Conservation (phyloP, 2,797 vertebrate genomes). For the Psittacula echo region DNA sequence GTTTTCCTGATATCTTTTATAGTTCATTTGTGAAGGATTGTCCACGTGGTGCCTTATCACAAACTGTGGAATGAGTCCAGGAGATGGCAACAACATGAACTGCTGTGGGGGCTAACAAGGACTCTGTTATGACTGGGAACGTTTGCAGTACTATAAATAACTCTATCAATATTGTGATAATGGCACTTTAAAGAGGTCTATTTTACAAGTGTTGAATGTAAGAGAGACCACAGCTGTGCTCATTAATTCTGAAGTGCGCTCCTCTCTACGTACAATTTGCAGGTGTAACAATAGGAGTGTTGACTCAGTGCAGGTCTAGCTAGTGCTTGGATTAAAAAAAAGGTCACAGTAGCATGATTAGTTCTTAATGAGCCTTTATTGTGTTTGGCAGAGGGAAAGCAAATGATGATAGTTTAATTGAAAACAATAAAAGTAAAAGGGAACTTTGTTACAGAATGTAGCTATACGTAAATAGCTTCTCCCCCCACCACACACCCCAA, state of each 20-base stretch:
- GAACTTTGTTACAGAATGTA: slow-evolving; percentile 76
- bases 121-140: slow-evolving; percentile 83
- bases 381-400: slow-evolving; percentile 79
- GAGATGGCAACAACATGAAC: slow-evolving; percentile 72
- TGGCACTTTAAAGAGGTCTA: slow-evolving; percentile 85
- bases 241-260: slow-evolving; percentile 82
- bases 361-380: slow-evolving; percentile 77
- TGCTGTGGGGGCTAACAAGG: slow-evolving; percentile 77
- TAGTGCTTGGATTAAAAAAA: slow-evolving; percentile 76
- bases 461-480: slow-evolving; percentile 73
- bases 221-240: slow-evolving; percentile 82
- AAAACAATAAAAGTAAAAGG: slow-evolving; percentile 77
- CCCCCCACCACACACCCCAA: slow-evolving; percentile 55
- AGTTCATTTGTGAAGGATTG: slow-evolving; percentile 70
- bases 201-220: slow-evolving; percentile 80
- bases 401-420: slow-evolving; percentile 81
- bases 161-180: slow-evolving; percentile 88
- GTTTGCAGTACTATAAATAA: slow-evolving; percentile 84
- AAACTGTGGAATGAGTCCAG: slow-evolving; percentile 86
- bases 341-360: slow-evolving; percentile 78
- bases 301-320: slow-evolving; percentile 74
- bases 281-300: slow-evolving; percentile 82
- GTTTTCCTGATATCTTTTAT: slow-evolving; percentile 53
- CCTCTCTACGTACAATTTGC: slow-evolving; percentile 74
- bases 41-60: slow-evolving; percentile 88